These are phyloP conservation scores for Rhagonycha lutea DNA, from an alignment of 2,888 invertebrate species.

Conservation along the genomic window DNA sequence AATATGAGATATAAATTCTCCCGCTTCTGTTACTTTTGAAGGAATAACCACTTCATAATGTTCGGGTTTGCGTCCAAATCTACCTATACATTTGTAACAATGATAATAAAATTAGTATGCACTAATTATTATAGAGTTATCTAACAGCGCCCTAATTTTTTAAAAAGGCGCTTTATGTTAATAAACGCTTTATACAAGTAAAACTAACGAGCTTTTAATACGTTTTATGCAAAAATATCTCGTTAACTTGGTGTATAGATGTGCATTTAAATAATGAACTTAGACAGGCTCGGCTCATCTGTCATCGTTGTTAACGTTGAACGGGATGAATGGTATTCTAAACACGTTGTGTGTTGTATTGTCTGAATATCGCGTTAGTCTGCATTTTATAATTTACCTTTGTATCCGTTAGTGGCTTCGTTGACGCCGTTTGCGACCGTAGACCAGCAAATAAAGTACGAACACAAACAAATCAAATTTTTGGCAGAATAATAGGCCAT, in stretches of 20 bases:
- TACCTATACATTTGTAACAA: constrained; percentile 9
- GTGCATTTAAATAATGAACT: constrained; percentile 23
- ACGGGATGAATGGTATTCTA: constrained; percentile 28
- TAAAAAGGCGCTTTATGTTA: not conserved
- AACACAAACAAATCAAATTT: constrained; percentile 39
- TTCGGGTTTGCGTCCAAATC: constrained; percentile 11
- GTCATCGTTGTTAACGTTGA: constrained; percentile 17
- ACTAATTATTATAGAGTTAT: not conserved
- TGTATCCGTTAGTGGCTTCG: constrained; percentile 29
- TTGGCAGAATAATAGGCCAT: constrained; percentile 38
- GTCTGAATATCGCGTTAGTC: constrained; percentile 31
- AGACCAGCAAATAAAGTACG: constrained; percentile 34
- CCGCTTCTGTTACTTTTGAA: constrained; percentile 46
- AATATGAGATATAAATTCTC: constrained; percentile 48
- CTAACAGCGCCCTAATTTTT: not conserved
- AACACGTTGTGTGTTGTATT: constrained; percentile 25
- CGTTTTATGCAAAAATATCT: constrained; percentile 13
- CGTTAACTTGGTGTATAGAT: constrained; percentile 20
- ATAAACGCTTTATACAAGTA: not conserved
- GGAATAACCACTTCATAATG: constrained; percentile 50
- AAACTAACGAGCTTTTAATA: constrained; percentile 18
- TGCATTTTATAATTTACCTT: constrained; percentile 41
- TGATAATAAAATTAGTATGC: constrained; percentile 1
- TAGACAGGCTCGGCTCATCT: constrained; percentile 16
- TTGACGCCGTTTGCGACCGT: constrained; percentile 21